Base-by-base conservation (phyloP, 2,888 invertebrate genomes). In the Drosophila nr. perissopoda region DNA sequence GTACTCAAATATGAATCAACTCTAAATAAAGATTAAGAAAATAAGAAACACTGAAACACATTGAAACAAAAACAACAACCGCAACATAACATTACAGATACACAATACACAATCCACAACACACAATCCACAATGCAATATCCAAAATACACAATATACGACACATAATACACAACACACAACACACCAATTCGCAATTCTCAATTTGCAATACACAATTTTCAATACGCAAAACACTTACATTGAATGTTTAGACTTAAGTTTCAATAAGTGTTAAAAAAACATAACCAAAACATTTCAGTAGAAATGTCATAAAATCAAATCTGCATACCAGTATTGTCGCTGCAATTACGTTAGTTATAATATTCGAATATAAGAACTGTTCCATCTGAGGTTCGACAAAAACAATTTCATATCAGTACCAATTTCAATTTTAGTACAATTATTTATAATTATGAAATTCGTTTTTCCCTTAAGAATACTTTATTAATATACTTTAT, bases 401-500 rank as follows among this genome's bases (percentile, higher is more conserved):
- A 40, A 10, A 10, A 11, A 21, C 10, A 2, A 21, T 21, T 4
- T 16, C 21, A 45, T 45, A 25, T 45, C 21, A 45, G 7, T 25
- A 25, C 16, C 21, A 25, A 25, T 25, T 45, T 16, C 7, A 25
- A 21, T 25, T 45, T 25, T 16, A 25, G 45, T 45, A 45, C 25
- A 25, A 16, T 45, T 45, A 45, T 16, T 16, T 25, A 45, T 45
- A 45, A 8, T 45, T 16, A 45, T 16, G 2, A 45, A 45, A 16
- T 4, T 8, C 13, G 45, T 16, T 8, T 16, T 45, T 45, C 16
- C 7, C 45, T 45, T 45, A 45, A 45, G 25, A 16, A 59, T 11
- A 16, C 27, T 68, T 74, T 69, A 77, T 67, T 78, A 63, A 45
- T 7, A 59, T 13, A 16, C 27, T 68, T 74, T 69, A 77, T 70